Percentiles rank a stretch among this genome's conserved stretches.
Evolutionary conservation across 2,888 invertebrate genomes (phyloP).

Genomic region (Rhogogaster chlorosoma): DNA sequence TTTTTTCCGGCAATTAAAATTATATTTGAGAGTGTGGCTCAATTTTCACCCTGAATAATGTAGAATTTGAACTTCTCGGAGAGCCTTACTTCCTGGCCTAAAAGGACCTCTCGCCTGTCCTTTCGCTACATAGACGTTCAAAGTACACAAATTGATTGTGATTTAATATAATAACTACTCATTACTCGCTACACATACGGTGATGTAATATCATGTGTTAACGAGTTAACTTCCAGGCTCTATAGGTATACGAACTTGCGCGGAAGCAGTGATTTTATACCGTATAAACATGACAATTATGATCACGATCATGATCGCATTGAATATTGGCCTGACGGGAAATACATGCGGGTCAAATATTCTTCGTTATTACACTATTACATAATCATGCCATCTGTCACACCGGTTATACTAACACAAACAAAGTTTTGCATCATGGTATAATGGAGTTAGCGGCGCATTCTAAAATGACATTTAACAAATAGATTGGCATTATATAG

Average conservation of each 20-base stretch:
- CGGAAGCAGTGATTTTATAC: not conserved
- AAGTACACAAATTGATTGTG: not conserved
- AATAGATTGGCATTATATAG: not conserved
- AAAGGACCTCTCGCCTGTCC: no score
- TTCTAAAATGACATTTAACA: not conserved
- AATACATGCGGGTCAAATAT: not conserved
- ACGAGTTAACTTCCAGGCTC: not conserved
- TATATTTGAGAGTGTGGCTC: no score
- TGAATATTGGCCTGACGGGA: not conserved
- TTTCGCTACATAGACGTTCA: not conserved
- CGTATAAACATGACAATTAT: not conserved
- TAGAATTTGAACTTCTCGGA: no score
- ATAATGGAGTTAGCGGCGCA: not conserved
- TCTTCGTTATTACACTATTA: not conserved
- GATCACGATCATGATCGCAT: not conserved
- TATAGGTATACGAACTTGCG: not conserved
- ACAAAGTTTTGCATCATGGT: not conserved
- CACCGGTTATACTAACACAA: not conserved
- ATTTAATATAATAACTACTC: not conserved
- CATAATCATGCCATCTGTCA: not conserved
- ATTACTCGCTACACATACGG: not conserved
- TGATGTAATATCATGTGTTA: not conserved
- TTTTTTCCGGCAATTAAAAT: no score
- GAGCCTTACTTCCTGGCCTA: no score
- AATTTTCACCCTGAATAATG: no score